Conservation (phyloP, 2,888 invertebrate species). For the Acrobeloides nanus region DNA sequence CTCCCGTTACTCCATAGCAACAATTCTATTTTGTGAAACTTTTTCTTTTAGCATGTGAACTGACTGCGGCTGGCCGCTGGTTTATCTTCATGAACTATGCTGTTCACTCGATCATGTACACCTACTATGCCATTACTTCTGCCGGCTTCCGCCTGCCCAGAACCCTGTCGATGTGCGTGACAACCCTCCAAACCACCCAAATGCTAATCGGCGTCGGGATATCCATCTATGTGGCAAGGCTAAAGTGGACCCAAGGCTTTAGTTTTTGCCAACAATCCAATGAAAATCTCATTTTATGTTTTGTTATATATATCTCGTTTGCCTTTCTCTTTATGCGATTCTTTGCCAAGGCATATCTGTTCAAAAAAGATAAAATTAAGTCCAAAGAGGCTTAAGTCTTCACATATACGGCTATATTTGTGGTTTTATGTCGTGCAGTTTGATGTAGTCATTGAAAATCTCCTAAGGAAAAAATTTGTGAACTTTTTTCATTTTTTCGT, state of each 20-base stretch:
- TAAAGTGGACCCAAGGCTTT: conserved; percentile 22
- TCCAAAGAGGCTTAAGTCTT: not conserved
- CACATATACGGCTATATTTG: no score
- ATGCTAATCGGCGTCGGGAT: conserved; percentile 42
- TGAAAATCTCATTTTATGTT: conserved; percentile 42
- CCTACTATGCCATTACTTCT: conserved; percentile 40
- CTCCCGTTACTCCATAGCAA: no score
- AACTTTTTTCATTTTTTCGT: not conserved
- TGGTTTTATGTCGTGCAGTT: not conserved
- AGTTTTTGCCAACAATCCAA: conserved; percentile 43
- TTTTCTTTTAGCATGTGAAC: conserved; percentile 39
- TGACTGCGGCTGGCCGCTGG: conserved; percentile 52
- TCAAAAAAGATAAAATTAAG: conserved; percentile 14
- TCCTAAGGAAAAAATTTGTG: no score
- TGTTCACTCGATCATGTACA: conserved; percentile 57
- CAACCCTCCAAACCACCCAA: conserved; percentile 35
- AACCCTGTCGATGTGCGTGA: conserved; percentile 38
- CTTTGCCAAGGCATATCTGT: conserved; percentile 50
- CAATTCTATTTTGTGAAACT: no score
- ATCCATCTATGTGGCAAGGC: conserved; percentile 35
- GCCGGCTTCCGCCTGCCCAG: conserved; percentile 38
- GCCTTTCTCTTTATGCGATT: conserved; percentile 53
- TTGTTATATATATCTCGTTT: conserved; percentile 53
- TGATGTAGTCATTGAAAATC: no score
- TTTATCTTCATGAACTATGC: conserved; percentile 58